Evolutionary conservation across 2,113 vertebrate species (phyloP), one percentile per base, ranked within the genome.

Genomic region (Melanostigma gelatinosum): DNA sequence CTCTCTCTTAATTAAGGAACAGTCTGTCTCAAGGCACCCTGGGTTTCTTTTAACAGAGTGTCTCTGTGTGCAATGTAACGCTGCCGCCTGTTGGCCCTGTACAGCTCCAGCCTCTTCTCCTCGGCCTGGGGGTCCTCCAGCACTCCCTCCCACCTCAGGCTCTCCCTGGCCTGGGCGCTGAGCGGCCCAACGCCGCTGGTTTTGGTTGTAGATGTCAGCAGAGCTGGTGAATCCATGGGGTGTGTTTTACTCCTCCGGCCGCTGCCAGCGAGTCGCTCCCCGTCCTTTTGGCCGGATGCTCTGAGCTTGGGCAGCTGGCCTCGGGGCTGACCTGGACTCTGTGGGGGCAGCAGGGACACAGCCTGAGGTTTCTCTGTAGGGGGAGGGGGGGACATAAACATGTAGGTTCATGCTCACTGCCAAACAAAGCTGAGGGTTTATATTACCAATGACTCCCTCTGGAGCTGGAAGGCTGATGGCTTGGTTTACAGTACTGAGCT

Each of bases 71-170:
- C 85, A 4, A 90, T 70, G 3, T 97, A 97, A 4, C 96, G 94
- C 85, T 94, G 94, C 78, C 96, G 94, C 16, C 97, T 92, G 85
- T 96, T 96, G 61, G 82, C 63, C 79, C 94, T 96, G 8, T 95
- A 97, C 42, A 94, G 16, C 18, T 80, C 50, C 78, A 97, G 92
- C 83, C 97, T 94, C 70, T 96, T 92, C 48, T 94, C 92, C 79
- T 98, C 97, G 1, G 95, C 96, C 68, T 58, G 66, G 0, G 96
- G 95, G 84, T 98, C 96, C 0, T 96, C 83, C 44, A 97, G 93
- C 44, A 89, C 63, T 36, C 96, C 95, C 0, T 96, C 96, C 97
- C 97, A 98, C 3, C 96, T 91, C 67, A 98, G 94, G 60, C 95
- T 97, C 68, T 96, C 90, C 0, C 92, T 92, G 42, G 87, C 40